Evolutionary conservation across 2,113 vertebrate genomes (phyloP).

Genomic region (Perccottus glenii): DNA sequence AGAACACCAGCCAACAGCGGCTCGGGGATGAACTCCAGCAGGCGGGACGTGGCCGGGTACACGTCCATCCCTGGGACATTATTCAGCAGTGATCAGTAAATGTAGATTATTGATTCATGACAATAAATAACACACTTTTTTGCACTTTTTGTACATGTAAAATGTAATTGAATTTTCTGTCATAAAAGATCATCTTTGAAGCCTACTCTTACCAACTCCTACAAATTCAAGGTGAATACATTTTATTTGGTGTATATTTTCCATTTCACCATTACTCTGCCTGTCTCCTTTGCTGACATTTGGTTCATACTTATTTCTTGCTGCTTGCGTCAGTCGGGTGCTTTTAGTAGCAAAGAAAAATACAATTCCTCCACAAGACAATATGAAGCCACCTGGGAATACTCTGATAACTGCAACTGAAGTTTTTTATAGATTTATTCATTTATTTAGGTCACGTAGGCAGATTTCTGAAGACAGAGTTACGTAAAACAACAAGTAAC

Average conservation of each 20-base stretch:
- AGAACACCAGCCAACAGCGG: slow-evolving; percentile 86
- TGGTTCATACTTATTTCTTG: neutral
- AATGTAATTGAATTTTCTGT: too few species aligned
- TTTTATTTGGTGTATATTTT: too few species aligned
- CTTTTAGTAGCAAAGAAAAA: neutral
- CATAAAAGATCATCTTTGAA: too few species aligned
- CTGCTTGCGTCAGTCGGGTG: neutral
- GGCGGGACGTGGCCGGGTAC: slow-evolving; percentile 82
- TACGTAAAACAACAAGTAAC: too few species aligned
- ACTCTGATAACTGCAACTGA: neutral
- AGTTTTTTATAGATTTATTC: neutral
- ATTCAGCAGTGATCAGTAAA: neutral
- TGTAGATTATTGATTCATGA: too few species aligned
- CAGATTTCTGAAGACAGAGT: too few species aligned
- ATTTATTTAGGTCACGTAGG: too few species aligned
- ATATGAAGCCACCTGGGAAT: neutral
- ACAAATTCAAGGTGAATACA: too few species aligned
- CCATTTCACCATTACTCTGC: too few species aligned
- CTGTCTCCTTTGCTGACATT: neutral
- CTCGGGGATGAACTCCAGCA: slow-evolving; percentile 82
- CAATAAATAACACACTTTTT: too few species aligned
- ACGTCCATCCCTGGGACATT: slow-evolving; percentile 83
- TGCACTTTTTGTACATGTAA: too few species aligned
- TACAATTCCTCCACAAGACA: neutral
- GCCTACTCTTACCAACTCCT: too few species aligned